Conservation (phyloP, 2,888 invertebrate genomes). For the Noctua pronuba region DNA sequence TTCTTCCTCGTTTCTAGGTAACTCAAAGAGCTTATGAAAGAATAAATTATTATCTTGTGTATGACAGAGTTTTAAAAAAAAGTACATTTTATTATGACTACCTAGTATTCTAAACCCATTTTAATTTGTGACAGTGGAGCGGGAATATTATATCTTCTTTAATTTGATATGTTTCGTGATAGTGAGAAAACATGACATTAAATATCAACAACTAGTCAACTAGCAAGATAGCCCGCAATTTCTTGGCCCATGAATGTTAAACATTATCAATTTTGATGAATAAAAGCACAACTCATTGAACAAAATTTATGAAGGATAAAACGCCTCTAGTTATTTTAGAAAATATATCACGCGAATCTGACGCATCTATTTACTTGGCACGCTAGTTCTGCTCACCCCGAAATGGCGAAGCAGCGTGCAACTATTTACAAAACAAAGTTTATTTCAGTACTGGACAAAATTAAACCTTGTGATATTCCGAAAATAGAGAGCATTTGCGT, state of each 20-base stretch:
- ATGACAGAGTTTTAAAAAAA: neutral
- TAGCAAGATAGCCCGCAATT: neutral
- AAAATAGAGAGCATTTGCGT: slow-evolving; percentile 63
- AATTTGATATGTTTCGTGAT: neutral
- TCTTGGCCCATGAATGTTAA: neutral
- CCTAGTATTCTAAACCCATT: neutral
- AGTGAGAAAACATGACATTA: slow-evolving; percentile 1
- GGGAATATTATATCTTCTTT: neutral
- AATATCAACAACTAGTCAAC: neutral
- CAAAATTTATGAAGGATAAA: slow-evolving; percentile 27
- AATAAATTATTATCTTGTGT: neutral
- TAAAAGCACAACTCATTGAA: slow-evolving; percentile 26
- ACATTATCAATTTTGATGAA: slow-evolving; percentile 29
- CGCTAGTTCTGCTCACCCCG: slow-evolving; percentile 24
- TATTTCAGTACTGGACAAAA: slow-evolving; percentile 60
- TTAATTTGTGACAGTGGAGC: neutral
- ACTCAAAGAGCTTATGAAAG: neutral
- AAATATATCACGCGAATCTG: slow-evolving; percentile 14
- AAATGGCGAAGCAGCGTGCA: slow-evolving; percentile 53
- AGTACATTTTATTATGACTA: neutral
- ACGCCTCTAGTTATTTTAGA: slow-evolving; percentile 17
- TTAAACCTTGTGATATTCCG: slow-evolving; percentile 55
- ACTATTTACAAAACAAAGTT: slow-evolving; percentile 66
- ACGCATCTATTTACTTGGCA: slow-evolving; percentile 34
- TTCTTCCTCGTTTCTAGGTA: slow-evolving; percentile 8